A percentile compares a stretch with the other conserved stretches of the same genome.
These are phyloP conservation scores for Myotis daubentonii DNA, from an alignment of 2,797 vertebrate genomes.

Conservation along the genomic window DNA sequence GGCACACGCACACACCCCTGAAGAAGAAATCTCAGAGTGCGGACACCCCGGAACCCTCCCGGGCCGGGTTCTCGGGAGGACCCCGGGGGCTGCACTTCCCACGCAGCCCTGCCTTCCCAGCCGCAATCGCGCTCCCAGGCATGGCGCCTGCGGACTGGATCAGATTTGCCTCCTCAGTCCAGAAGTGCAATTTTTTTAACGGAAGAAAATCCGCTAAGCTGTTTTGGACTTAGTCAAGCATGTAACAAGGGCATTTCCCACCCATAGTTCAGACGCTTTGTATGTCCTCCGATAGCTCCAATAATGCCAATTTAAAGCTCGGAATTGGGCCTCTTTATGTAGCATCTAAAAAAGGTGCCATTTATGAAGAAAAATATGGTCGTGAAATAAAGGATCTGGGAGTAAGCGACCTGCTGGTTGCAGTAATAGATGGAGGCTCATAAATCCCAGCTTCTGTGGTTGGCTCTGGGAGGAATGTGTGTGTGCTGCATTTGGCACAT, in stretches of 20 bases:
- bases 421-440: slow-evolving; percentile 37
- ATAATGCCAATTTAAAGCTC: slow-evolving; percentile 71
- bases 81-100: neutral
- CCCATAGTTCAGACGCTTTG: slow-evolving; percentile 52
- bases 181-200: slow-evolving; percentile 45
- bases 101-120: slow-evolving; percentile 21
- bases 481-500: neutral
- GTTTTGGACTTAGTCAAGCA: slow-evolving; percentile 63
- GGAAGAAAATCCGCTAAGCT: slow-evolving; percentile 70
- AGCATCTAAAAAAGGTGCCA: slow-evolving; percentile 59
- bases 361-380: slow-evolving; percentile 63
- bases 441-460: slow-evolving; percentile 56
- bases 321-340: slow-evolving; percentile 68
- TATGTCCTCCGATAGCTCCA: slow-evolving; percentile 58
- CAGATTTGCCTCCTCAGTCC: neutral
- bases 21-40: neutral
- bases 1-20: no score
- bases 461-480: slow-evolving; percentile 39
- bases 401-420: slow-evolving; percentile 42
- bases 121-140: slow-evolving; percentile 32
- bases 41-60: neutral
- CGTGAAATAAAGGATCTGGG: slow-evolving; percentile 33
- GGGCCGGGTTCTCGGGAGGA: neutral
- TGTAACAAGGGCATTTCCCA: slow-evolving; percentile 52
- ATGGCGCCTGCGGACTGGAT: slow-evolving; percentile 66